Base-by-base conservation (phyloP, 2,797 vertebrate genomes). In the Myripristis murdjan region DNA sequence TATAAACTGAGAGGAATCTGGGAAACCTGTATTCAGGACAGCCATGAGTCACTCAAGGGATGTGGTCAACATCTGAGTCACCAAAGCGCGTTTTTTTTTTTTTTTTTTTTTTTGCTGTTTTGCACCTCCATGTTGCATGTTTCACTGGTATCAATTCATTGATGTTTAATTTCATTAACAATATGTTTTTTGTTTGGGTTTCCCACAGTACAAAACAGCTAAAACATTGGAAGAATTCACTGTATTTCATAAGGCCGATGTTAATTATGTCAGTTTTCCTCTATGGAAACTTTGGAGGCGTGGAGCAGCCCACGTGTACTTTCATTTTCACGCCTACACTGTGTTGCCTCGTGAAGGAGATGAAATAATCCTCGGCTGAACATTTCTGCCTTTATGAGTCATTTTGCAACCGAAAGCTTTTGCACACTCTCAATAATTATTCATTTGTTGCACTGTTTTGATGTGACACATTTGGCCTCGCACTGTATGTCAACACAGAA, bases 301-400 rank as follows among this genome's bases (percentile, higher is more conserved):
- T 75, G n/a, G 10, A n/a, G 59, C 73, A 43, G 69, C 82, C 73
- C 75, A 87, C 82, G 75, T 85, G 70, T 75, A 69, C 82, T 85
- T 70, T 70, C 18, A 57, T 73, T 79, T 84, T 56, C 43, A 41
- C 53, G 12, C 79, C 83, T 20, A 70, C 76, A 23, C 65, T 43
- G 18, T 20, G 58, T 56, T 78, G 59, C 46, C 58, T 48, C 48
- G 56, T 57, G 49, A 65, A 66, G 46, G 43, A 73, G 66, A 72
- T 65, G 48, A 84, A 84, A 80, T 77, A 79, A 87, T 83, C 81
- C 77, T 79, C 48, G 28, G 52, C 73, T 83, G 52, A 70, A 56
- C 73, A 64, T 77, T 46, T n/a, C 46, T 58, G 66, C 48, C 58
- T 81, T 76, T 55, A 41, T 81, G 77, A 82, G 26, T 79, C 76